These are phyloP conservation scores for Folsomia manolachei DNA, from an alignment of 2,888 invertebrate genomes.

Conservation along the genomic window DNA sequence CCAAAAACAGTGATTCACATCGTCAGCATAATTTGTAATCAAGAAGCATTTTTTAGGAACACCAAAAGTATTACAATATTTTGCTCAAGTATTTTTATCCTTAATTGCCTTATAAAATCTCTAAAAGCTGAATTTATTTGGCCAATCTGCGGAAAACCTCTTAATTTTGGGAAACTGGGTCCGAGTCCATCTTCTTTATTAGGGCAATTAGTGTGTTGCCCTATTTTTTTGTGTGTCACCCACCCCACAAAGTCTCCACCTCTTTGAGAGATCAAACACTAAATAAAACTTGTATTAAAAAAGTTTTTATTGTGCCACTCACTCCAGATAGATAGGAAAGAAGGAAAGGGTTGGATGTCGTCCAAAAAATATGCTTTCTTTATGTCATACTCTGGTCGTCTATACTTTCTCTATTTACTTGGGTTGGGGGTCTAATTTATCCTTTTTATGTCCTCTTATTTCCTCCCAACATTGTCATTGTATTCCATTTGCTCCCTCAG, in stretches of 20 bases:
- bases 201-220: conserved; percentile 18
- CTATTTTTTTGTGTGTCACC: not conserved
- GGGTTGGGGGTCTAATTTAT: no score
- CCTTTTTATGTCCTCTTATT: not conserved
- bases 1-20: no score
- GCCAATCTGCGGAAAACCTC: no score
- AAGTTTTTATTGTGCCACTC: conserved; percentile 21
- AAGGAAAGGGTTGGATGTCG: not conserved
- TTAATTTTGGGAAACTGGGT: no score
- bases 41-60: no score
- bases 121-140: no score
- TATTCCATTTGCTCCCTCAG: not conserved
- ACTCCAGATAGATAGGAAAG: no score
- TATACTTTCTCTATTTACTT: no score
- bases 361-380: conserved; percentile 23
- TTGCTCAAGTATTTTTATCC: no score
- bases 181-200: conserved; percentile 18
- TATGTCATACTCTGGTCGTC: conserved; percentile 8
- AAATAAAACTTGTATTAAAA: conserved; percentile 45
- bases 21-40: no score
- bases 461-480: not conserved
- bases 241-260: not conserved
- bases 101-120: no score
- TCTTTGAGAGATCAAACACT: conserved; percentile 21
- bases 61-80: no score